phyloP scores from a whole-genome alignment of 2,888 invertebrate species.

The Matsumyia berberina region DNA sequence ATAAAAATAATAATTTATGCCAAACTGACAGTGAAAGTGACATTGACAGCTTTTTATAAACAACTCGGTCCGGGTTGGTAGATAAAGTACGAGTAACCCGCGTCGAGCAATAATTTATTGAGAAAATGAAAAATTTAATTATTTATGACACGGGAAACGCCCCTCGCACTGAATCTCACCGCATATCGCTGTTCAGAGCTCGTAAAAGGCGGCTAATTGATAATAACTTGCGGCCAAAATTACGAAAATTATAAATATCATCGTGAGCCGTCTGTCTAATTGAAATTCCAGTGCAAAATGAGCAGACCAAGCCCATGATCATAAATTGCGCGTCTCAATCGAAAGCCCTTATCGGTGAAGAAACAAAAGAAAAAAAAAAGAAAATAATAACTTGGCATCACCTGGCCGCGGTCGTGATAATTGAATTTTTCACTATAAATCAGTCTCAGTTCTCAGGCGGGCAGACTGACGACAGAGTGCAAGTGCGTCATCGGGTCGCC shows the following conservation, averaged over 20 bases:
- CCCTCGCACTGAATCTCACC: slow-evolving; percentile 1
- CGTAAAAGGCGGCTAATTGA: slow-evolving; percentile 31
- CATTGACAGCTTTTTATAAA: slow-evolving; percentile 12
- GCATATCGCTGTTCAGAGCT: neutral
- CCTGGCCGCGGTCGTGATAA: slow-evolving; percentile 53
- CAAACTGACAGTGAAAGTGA: slow-evolving; percentile 33
- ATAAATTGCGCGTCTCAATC: slow-evolving; percentile 59
- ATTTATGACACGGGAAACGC: slow-evolving; percentile 19
- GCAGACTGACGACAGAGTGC: slow-evolving; percentile 5
- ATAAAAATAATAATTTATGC: slow-evolving; percentile 2
- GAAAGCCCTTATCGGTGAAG: slow-evolving; percentile 49
- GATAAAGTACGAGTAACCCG: neutral
- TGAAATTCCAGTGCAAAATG: slow-evolving; percentile 36
- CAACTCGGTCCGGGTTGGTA: neutral
- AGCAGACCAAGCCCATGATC: slow-evolving; percentile 20
- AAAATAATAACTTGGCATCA: slow-evolving; percentile 30
- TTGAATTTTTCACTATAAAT: slow-evolving; percentile 61
- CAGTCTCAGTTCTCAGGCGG: slow-evolving; percentile 28
- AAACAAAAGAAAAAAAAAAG: neutral
- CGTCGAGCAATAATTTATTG: neutral
- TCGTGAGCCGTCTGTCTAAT: slow-evolving; percentile 38
- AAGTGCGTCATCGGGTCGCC: slow-evolving; percentile 60
- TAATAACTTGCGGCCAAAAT: slow-evolving; percentile 34
- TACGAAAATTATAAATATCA: slow-evolving; percentile 40
- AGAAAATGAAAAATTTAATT: neutral